These are phyloP conservation scores for Elysia crispata DNA, from an alignment of 2,888 invertebrate genomes.

Conservation along the genomic window DNA sequence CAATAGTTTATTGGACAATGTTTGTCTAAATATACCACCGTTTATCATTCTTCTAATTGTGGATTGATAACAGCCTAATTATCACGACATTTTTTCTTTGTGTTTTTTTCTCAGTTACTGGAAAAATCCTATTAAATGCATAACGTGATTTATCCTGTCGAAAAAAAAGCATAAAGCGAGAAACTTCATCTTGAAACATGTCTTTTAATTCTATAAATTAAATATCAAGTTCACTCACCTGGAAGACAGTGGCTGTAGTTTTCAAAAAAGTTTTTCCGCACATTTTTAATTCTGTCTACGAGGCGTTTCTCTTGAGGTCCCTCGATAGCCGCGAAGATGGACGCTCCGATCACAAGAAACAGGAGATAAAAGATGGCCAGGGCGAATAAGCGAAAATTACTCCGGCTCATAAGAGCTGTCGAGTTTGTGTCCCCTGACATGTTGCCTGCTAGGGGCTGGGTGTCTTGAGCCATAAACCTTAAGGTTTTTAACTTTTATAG, in stretches of 20 bases:
- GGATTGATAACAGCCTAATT: too few relatives aligned
- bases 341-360: constrained; percentile 85
- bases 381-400: constrained; percentile 70
- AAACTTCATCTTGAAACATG: neutral
- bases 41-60: too few relatives aligned
- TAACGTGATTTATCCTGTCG: neutral
- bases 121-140: neutral
- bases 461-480: constrained; percentile 20
- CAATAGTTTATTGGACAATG: too few relatives aligned
- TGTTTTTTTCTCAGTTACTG: too few relatives aligned
- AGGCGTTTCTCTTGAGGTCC: constrained; percentile 83
- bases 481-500: neutral
- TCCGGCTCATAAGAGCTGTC: constrained; percentile 57
- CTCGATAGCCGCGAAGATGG: constrained; percentile 89
- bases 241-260: constrained; percentile 82
- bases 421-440: constrained; percentile 12
- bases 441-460: neutral
- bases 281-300: constrained; percentile 80
- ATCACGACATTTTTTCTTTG: too few relatives aligned
- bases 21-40: too few relatives aligned
- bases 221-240: constrained; percentile 79
- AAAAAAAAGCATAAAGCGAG: too few relatives aligned
- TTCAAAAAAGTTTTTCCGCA: constrained; percentile 82
- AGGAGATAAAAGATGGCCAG: constrained; percentile 79
- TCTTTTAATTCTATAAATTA: too few relatives aligned